Evolutionary conservation across 2,888 invertebrate species (phyloP), one percentile per base, ranked within the genome.

Genomic region (Cataglyphis cursor): DNA sequence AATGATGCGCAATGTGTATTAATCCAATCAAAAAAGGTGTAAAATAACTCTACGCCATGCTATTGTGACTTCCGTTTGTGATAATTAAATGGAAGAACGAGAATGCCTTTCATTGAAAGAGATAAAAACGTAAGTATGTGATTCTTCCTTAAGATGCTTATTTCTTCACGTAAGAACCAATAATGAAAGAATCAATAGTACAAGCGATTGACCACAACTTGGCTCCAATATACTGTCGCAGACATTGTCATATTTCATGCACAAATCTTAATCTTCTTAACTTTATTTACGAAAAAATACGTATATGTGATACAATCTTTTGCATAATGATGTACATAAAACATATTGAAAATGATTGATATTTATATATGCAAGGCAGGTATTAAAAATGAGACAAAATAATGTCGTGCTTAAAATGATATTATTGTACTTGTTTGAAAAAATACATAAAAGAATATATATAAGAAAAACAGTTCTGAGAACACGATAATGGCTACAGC

Each of bases 21-120:
- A 76, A 82, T 81, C 75, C 35, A 83, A 87, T 88, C 83, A 81
- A 80, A 65, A 64, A 61, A 18, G n/a, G 35, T 41, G 38, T 76
- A 84, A 83, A 62, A 48, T 12, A 5, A 15, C 10, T n/a, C 24
- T 21, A 3, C 18, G 5, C 8, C 15, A 15, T 41, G n/a, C 24
- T 21, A 15, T 6, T 35, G 15, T 35, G n/a, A 12, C 35, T 18
- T 3, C 38, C 28, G 35, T 54, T 54, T n/a, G 24, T 4, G 10
- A 64, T 28, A 18, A 76, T 65, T 65, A 68, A 75, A 41, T 66
- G 10, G 28, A 54, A 5, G 24, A 68, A 41, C n/a, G 10, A 15
- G 38, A 38, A 76, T 6, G 12, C 54, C 15, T 57, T 35, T 70
- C 41, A 35, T 57, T 48, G 21, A 8, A 48, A 31, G 8, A 44